These are phyloP conservation scores for Brachyptera risi DNA, from an alignment of 2,888 invertebrate genomes.

Conservation along the genomic window DNA sequence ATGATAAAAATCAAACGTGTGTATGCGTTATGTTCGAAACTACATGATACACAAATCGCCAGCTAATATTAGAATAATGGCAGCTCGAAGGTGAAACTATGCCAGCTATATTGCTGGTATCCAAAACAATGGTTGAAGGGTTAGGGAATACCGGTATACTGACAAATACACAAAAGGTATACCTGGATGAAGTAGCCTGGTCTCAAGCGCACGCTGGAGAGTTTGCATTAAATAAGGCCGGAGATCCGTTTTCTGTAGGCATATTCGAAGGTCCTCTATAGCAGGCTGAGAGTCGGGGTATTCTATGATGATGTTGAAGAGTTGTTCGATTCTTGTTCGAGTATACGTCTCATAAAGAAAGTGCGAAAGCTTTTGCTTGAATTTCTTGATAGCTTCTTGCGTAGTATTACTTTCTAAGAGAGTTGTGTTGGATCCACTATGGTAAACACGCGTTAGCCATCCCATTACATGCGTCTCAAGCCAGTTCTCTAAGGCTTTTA, in stretches of 20 bases:
- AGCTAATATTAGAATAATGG: too few relatives aligned
- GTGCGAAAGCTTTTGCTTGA: conserved; percentile 72
- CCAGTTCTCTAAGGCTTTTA: conserved; percentile 78
- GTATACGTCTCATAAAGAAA: conserved; percentile 87
- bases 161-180: too few relatives aligned
- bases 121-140: too few relatives aligned
- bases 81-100: too few relatives aligned
- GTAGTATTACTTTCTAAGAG: conserved; percentile 53
- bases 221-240: conserved; percentile 71
- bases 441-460: conserved; percentile 82
- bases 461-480: conserved; percentile 78
- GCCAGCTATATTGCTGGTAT: too few relatives aligned
- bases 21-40: too few relatives aligned
- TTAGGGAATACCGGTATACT: too few relatives aligned
- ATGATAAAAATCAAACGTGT: too few relatives aligned
- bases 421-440: conserved; percentile 57
- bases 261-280: conserved; percentile 80
- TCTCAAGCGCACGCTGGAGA: conserved; percentile 77
- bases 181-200: conserved; percentile 85
- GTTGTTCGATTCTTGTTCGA: conserved; percentile 80
- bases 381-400: conserved; percentile 57
- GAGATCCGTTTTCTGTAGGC: conserved; percentile 82
- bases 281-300: conserved; percentile 94
- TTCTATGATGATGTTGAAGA: conserved; percentile 95
- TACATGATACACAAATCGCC: too few relatives aligned